These are phyloP conservation scores for Aurelia coerulea DNA, from an alignment of 30 jellyfish, hydroid and myxozoan genomes.

Conservation along the genomic window DNA sequence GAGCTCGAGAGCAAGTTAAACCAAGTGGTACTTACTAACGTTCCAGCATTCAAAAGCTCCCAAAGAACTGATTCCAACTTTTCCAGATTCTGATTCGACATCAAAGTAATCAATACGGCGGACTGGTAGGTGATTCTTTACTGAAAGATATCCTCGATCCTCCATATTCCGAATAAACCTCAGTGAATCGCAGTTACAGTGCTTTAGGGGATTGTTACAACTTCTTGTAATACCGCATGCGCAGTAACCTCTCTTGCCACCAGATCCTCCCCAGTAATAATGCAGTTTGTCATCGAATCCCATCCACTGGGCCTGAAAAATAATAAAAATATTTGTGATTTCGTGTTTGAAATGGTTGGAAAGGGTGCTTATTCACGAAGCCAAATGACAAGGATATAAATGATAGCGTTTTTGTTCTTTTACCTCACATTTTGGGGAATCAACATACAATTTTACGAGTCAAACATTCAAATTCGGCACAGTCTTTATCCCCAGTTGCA, in stretches of 20 bases:
- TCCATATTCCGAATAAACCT: slow-evolving; percentile 12
- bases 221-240: slow-evolving; percentile 89
- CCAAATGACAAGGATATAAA: too few species aligned
- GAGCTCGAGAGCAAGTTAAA: too few species aligned
- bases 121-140: slow-evolving; percentile 92
- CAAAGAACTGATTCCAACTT: slow-evolving; percentile 73
- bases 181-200: slow-evolving; percentile 90
- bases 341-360: too few species aligned
- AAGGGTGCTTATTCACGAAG: too few species aligned
- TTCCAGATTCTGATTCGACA: slow-evolving; percentile 75
- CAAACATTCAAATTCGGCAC: too few species aligned
- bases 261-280: slow-evolving; percentile 97
- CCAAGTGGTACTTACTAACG: slow-evolving; percentile 45
- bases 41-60: slow-evolving; percentile 96
- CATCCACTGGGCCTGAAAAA: slow-evolving; percentile 88
- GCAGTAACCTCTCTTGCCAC: slow-evolving; percentile 88
- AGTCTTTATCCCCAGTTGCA: too few species aligned
- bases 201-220: slow-evolving; percentile 45
- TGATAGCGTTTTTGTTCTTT: too few species aligned
- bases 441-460: too few species aligned
- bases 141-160: slow-evolving; percentile 88
- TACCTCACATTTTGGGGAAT: too few species aligned
- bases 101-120: slow-evolving; percentile 88
- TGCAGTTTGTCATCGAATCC: slow-evolving; percentile 96
- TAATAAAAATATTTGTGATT: too few species aligned